Evolutionary conservation across 2,888 invertebrate species (phyloP).

Genomic region (Nowickia ferox): DNA sequence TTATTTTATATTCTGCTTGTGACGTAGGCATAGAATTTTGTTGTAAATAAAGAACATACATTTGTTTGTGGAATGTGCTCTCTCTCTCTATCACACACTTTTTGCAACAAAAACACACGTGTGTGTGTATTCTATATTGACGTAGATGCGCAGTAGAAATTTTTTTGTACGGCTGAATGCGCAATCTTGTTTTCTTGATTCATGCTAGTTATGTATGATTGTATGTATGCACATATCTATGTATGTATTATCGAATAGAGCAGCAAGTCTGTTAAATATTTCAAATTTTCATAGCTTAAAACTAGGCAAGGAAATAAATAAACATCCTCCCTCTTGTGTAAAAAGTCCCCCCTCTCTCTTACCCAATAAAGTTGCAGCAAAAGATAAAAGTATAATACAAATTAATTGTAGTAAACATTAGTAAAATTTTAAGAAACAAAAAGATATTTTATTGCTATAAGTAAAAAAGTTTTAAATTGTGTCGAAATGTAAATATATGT

Average conservation of each 20-base stretch:
- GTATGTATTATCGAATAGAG: conserved; percentile 54
- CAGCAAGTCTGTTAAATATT: conserved; percentile 54
- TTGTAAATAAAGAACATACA: too few relatives aligned
- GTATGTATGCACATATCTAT: conserved; percentile 23
- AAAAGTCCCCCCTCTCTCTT: conserved; percentile 22
- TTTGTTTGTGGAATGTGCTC: too few relatives aligned
- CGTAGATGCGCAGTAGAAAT: too few relatives aligned
- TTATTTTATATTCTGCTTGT: too few relatives aligned
- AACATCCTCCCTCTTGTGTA: conserved; percentile 23
- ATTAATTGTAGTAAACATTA: conserved; percentile 57
- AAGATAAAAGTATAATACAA: conserved; percentile 47
- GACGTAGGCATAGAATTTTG: too few relatives aligned
- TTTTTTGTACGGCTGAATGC: too few relatives aligned
- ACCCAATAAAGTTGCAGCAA: conserved; percentile 49
- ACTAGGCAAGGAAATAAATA: conserved; percentile 27
- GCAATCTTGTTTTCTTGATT: too few relatives aligned
- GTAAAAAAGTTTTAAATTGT: conserved; percentile 56
- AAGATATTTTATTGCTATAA: conserved; percentile 64
- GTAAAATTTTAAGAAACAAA: conserved; percentile 65
- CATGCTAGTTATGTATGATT: conserved; percentile 6
- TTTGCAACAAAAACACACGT: too few relatives aligned
- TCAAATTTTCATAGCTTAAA: conserved; percentile 45
- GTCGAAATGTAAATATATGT: conserved; percentile 68
- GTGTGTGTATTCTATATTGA: too few relatives aligned
- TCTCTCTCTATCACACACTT: too few relatives aligned